phyloP scores from a whole-genome alignment of 2,888 invertebrate species.

The Melolontha melolontha region DNA sequence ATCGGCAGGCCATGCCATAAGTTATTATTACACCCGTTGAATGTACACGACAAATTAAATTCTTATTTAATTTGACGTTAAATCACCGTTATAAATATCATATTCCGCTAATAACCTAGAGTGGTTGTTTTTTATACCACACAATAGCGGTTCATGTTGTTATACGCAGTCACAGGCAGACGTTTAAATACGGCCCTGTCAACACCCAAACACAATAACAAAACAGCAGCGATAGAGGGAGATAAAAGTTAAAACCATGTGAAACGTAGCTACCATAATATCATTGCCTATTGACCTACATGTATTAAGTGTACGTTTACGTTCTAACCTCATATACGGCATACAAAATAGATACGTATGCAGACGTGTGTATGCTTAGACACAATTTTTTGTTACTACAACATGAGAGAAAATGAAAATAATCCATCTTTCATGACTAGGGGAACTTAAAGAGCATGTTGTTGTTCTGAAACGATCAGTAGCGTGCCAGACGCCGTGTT shows the following conservation, averaged over 20 bases:
- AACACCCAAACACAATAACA: not conserved
- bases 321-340: too few species aligned
- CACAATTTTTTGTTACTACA: not conserved
- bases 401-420: not conserved
- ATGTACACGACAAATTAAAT: too few species aligned
- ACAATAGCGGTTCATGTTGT: too few species aligned
- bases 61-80: too few species aligned
- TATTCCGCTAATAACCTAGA: too few species aligned
- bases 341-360: constrained; percentile 1
- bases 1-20: too few species aligned
- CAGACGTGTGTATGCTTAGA: not conserved
- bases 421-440: not conserved
- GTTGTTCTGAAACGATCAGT: constrained; percentile 35
- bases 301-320: constrained; percentile 10
- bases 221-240: not conserved
- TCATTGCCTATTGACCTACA: constrained; percentile 31
- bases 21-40: too few species aligned
- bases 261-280: constrained; percentile 12
- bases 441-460: constrained; percentile 29
- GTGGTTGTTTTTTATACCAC: too few species aligned
- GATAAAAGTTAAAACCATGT: constrained; percentile 5
- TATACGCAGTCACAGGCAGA: too few species aligned
- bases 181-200: too few species aligned
- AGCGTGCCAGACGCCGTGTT: constrained; percentile 37
- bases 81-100: too few species aligned